Conservation (phyloP, 2,113 vertebrate genomes). For the Dipodomys merriami region DNA sequence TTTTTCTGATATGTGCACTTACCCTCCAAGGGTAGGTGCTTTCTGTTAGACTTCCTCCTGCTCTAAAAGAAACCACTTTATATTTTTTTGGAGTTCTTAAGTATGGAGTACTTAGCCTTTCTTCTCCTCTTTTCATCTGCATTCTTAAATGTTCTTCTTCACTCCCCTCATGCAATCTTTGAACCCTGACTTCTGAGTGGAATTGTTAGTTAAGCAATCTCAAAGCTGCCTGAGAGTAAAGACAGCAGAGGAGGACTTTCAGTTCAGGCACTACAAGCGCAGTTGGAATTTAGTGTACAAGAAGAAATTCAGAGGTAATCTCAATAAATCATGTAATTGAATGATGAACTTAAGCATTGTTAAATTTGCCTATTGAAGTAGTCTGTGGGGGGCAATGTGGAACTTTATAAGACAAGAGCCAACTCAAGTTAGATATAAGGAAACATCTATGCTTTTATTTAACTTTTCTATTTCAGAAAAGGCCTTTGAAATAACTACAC, state of each 20-base stretch:
- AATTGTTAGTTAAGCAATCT: not conserved
- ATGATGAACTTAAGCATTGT: not conserved
- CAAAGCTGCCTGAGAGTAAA: constrained; percentile 22
- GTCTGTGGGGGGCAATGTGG: not conserved
- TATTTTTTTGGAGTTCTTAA: not conserved
- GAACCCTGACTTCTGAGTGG: constrained; percentile 6
- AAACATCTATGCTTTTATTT: not conserved
- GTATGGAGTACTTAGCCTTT: not conserved
- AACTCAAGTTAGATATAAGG: constrained; percentile 29
- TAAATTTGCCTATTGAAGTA: not conserved
- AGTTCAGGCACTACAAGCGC: not conserved
- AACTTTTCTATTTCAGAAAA: not conserved
- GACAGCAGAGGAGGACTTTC: not conserved
- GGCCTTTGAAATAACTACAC: not conserved
- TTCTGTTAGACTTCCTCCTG: not conserved
- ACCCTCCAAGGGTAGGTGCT: not conserved
- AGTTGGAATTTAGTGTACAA: not conserved
- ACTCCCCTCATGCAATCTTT: not conserved
- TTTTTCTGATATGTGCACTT: too few species aligned
- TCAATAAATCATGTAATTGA: not conserved
- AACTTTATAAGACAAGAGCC: not conserved
- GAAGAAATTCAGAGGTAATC: not conserved
- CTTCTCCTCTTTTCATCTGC: not conserved
- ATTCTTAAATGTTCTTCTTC: not conserved
- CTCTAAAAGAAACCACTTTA: not conserved